Base-by-base conservation (phyloP, 2,113 vertebrate genomes). In the Paradisaea rubra region DNA sequence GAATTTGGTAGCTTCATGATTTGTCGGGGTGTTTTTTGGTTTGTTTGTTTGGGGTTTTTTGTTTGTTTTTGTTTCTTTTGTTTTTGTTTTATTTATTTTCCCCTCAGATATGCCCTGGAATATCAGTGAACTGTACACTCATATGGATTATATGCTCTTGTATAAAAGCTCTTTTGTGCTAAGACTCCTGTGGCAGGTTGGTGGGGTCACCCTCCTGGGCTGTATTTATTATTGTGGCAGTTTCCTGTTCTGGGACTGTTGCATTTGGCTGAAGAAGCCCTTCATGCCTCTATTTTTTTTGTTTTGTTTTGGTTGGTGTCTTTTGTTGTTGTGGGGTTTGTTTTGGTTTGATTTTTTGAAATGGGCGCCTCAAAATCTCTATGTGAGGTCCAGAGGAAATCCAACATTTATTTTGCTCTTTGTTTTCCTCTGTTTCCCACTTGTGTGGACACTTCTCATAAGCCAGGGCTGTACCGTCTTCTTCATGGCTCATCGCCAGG, bases 361-460 rank as follows among this genome's bases (percentile, higher is more conserved):
- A 18, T 37, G 37, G 2, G 2, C 84, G 17, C 31, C 31, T 84
- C 22, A 22, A 42, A 49, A n/a, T 72, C 49, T 71, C 11, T n/a
- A 2, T 33, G 16, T 1, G 15, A 63, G 33, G 41, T 59, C 33
- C 31, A 45, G 61, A 53, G 19, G 41, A 88, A 68, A 54, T 6
- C 7, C 8, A 50, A 9, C 24, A 33, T 42, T 17, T 81, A 5
- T 37, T 71, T 72, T 92, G 42, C 10, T 78, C 6, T 56, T 72
- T 0, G 7, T 54, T 83, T 68, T 71, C 35, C 8, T 66, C 31
- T 52, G 15, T 69, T 88, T 50, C 18, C 19, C 19, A 15, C 28
- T 70, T 0, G 0, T 49, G 27, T 8, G 35, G 61, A 68, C 10
- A 8, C 6, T 63, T 31, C 30, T 68, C 0, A 0, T 53, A 66